These are phyloP conservation scores for Drosophila differens DNA, from an alignment of 2,888 invertebrate species.

Conservation along the genomic window DNA sequence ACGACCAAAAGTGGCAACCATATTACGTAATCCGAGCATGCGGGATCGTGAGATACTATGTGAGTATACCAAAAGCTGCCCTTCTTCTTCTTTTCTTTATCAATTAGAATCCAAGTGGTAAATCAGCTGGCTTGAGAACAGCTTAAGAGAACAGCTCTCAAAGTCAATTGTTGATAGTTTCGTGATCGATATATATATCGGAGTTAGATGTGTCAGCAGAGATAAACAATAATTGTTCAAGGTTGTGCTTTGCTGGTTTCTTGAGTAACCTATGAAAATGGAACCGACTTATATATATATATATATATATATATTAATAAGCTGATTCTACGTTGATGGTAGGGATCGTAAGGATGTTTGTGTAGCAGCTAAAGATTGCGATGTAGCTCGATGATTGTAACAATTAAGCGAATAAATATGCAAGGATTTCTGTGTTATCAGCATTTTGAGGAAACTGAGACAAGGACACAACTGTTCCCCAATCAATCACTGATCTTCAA, in stretches of 20 bases:
- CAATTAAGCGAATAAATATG: neutral
- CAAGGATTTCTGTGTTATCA: neutral
- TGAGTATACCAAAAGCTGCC: conserved; percentile 72
- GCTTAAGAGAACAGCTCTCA: neutral
- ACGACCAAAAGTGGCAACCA: conserved; percentile 86
- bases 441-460: neutral
- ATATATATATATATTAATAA: neutral
- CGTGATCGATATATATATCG: neutral
- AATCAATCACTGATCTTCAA: neutral
- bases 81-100: no score
- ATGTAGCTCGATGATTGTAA: neutral
- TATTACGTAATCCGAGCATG: conserved; percentile 90
- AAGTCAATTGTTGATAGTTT: neutral
- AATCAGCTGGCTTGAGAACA: no score
- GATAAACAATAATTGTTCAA: neutral
- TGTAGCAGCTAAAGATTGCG: neutral
- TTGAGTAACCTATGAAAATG: no score
- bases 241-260: neutral
- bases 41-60: conserved; percentile 88
- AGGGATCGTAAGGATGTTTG: neutral
- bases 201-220: neutral
- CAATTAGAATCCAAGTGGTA: no score
- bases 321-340: neutral
- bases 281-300: neutral
- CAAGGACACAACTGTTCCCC: neutral